These are phyloP conservation scores for Dione vanillae DNA, from an alignment of 2,888 invertebrate species.

Conservation along the genomic window DNA sequence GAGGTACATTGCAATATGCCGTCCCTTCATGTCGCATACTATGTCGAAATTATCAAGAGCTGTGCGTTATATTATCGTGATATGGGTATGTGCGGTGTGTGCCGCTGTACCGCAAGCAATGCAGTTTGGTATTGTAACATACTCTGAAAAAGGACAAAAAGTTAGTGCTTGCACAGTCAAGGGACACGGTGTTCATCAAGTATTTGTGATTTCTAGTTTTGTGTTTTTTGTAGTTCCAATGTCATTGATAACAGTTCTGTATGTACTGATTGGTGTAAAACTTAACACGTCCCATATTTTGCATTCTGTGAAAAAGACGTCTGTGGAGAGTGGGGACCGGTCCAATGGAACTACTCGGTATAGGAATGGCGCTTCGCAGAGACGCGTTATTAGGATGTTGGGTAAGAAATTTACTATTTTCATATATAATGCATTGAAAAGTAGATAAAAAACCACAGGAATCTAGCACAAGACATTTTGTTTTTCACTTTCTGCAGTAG, in stretches of 20 bases:
- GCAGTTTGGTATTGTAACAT: conserved; percentile 89
- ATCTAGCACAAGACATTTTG: no score
- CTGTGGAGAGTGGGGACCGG: conserved; percentile 74
- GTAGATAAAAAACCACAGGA: no score
- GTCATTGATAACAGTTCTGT: conserved; percentile 93
- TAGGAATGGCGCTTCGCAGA: conserved; percentile 84
- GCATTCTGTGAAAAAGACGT: conserved; percentile 83
- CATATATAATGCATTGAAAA: no score
- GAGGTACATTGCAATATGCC: conserved; percentile 93
- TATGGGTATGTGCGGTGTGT: conserved; percentile 91
- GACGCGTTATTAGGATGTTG: conserved; percentile 90
- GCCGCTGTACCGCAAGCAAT: conserved; percentile 91
- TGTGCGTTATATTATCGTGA: conserved; percentile 88
- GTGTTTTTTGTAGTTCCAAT: conserved; percentile 94
- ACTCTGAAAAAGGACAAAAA: conserved; percentile 74
- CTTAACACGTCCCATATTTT: conserved; percentile 86
- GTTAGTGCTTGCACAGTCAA: conserved; percentile 84
- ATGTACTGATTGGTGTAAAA: conserved; percentile 90
- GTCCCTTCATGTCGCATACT: conserved; percentile 92
- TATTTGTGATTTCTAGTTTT: conserved; percentile 91
- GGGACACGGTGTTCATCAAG: conserved; percentile 85
- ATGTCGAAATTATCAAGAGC: conserved; percentile 93
- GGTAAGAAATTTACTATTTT: conserved; percentile 85
- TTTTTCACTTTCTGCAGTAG: no score
- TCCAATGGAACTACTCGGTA: conserved; percentile 71